Base-by-base conservation (phyloP, 1,140 invertebrate species). In the Drosophila bifasciata region DNA sequence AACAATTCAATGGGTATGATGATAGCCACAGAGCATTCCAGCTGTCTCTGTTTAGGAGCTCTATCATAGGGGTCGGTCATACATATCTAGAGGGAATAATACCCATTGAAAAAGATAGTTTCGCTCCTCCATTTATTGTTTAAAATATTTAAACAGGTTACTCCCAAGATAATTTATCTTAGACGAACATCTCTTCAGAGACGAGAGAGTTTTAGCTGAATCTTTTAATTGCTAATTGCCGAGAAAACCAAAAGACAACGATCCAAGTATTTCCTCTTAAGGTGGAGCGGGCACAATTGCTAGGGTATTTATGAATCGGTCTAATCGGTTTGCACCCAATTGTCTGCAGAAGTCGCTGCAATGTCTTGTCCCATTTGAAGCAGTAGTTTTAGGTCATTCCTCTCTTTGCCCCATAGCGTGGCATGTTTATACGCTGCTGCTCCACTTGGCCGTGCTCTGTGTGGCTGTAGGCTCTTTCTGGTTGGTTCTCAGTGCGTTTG, bases 381-480 rank as follows among this genome's bases (percentile, higher is more conserved):
- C 74, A 63, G 51, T 55, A 81, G 77, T 85, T 85, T 81, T 85
- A 68, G 81, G 81, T 85, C 81, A 51, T 85, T 85, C 81, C 77
- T 70, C 81, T 77, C 68, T 63, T 61, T 9, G 19, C 23, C 49
- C 50, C 66, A 67, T 67, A 55, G 79, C 43, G 55, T 56, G 52
- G 58, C 36, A 49, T 73, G 70, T 50, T 49, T 72, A 25, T 25
- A 39, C 68, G 57, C 16, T 45, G 57, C 16, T 45, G 70, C 69
- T 73, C 51, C 51, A 63, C 16, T 56, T 63, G 16, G 46, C 57
- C 25, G 43, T 36, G 28, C 7, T 28, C 25, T 28, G 25, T 28
- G 28, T 28, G 3, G 50, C 43, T 53, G 39, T 28, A 39, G 32
- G 32, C 48, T 53, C 63, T 44, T 53, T 40, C 39, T 44, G 60